phyloP scores from a whole-genome alignment of 2,797 vertebrate genomes.

The Tarsius wallacei region DNA sequence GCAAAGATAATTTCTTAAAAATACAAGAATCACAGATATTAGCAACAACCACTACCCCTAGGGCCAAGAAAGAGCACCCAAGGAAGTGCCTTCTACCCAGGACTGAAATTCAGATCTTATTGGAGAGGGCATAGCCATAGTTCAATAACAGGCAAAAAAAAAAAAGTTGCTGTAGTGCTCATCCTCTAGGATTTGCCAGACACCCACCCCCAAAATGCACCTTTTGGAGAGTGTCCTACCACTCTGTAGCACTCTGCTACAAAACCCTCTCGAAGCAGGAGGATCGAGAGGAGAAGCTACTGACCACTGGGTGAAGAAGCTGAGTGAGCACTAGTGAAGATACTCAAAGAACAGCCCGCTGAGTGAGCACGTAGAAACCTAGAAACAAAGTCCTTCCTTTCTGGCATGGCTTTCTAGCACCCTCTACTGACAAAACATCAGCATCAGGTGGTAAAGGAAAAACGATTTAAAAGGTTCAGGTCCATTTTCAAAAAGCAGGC shows the following conservation, averaged over 20 bases:
- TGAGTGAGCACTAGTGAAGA: background rate
- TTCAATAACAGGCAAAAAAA: background rate
- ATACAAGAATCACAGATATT: background rate
- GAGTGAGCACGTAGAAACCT: background rate
- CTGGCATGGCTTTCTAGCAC: background rate
- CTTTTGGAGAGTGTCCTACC: background rate
- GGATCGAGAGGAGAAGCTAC: background rate
- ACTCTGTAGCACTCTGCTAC: background rate
- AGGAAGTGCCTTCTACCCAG: background rate
- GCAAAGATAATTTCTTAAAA: constrained; percentile 26
- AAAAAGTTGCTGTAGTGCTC: background rate
- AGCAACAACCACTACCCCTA: background rate
- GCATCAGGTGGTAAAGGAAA: background rate
- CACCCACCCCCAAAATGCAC: background rate
- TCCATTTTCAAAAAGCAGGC: constrained; percentile 1
- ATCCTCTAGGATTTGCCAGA: constrained; percentile 19
- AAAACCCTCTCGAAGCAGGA: background rate
- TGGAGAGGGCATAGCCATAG: background rate
- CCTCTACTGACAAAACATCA: constrained; percentile 24
- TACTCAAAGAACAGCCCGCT: background rate
- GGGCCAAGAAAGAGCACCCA: constrained; percentile 7
- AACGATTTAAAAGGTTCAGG: background rate
- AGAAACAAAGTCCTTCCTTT: constrained; percentile 13
- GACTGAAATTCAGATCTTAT: background rate
- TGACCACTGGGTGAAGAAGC: background rate